Percentiles rank a stretch among this genome's conserved stretches.
Conservation (phyloP, 1,140 invertebrate genomes). For the Drosophila watanabei region DNA sequence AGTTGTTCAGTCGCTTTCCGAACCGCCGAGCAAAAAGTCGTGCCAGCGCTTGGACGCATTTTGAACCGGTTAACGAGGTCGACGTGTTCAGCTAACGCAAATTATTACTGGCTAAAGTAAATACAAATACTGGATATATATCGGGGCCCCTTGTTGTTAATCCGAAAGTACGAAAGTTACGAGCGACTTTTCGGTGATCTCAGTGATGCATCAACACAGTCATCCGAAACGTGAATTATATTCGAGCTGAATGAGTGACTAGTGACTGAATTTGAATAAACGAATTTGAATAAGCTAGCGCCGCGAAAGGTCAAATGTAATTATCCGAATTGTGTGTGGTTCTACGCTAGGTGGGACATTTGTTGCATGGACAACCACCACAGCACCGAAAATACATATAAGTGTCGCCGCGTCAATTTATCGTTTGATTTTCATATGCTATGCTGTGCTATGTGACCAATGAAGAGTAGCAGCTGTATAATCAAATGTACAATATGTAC, state of each 20-base stretch:
- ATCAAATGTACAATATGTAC: constrained; percentile 23
- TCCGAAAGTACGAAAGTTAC: constrained; percentile 3
- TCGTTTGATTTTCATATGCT: constrained; percentile 52
- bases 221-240: constrained; percentile 27
- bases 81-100: constrained; percentile 51
- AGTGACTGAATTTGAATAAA: constrained; percentile 14
- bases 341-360: constrained; percentile 31
- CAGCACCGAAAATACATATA: constrained; percentile 14
- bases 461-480: constrained; percentile 44
- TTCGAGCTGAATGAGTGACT: neutral
- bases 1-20: constrained; percentile 39
- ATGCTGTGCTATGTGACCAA: constrained; percentile 43
- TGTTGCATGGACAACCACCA: constrained; percentile 25
- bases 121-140: constrained; percentile 42
- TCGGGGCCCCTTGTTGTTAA: constrained; percentile 8
- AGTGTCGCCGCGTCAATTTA: constrained; percentile 44
- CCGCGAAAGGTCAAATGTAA: constrained; percentile 52
- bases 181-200: constrained; percentile 27
- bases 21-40: constrained; percentile 43
- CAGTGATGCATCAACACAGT: constrained; percentile 21
- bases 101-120: constrained; percentile 50
- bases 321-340: constrained; percentile 25
- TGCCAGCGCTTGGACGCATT: constrained; percentile 25
- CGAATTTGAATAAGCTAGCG: constrained; percentile 18
- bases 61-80: constrained; percentile 58